phyloP scores from a whole-genome alignment of 2,113 vertebrate genomes.

The Benitochromis conjunctus region DNA sequence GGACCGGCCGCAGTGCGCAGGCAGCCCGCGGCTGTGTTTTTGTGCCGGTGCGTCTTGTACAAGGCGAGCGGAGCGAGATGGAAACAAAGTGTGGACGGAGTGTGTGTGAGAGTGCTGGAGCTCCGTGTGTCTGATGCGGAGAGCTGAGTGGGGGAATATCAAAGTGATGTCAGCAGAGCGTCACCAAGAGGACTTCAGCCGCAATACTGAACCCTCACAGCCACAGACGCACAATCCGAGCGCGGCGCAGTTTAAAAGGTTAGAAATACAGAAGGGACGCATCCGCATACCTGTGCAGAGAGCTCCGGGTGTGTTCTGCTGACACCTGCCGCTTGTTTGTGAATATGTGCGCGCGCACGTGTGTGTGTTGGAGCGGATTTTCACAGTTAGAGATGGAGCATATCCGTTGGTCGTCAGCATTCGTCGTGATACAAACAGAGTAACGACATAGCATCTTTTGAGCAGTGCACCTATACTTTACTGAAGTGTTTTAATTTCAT shows the following conservation, averaged over 20 bases:
- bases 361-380: background rate
- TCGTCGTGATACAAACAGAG: background rate
- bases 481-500: background rate
- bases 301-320: background rate
- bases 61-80: background rate
- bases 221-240: background rate
- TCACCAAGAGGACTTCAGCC: constrained; percentile 61
- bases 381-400: background rate
- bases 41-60: background rate
- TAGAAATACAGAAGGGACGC: background rate
- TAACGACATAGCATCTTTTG: background rate
- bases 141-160: constrained; percentile 22
- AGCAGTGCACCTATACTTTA: too few species aligned
- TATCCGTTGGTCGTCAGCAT: background rate
- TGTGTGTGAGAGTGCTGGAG: background rate
- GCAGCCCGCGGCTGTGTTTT: background rate
- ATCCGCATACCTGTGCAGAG: background rate
- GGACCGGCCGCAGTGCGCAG: constrained; percentile 40
- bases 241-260: background rate
- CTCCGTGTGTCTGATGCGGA: constrained; percentile 5
- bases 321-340: background rate
- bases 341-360: background rate
- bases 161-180: constrained; percentile 70
- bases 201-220: constrained; percentile 9
- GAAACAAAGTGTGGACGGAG: constrained; percentile 12